These are phyloP conservation scores for Limnephilus rhombicus DNA, from an alignment of 2,888 invertebrate species.

Conservation along the genomic window DNA sequence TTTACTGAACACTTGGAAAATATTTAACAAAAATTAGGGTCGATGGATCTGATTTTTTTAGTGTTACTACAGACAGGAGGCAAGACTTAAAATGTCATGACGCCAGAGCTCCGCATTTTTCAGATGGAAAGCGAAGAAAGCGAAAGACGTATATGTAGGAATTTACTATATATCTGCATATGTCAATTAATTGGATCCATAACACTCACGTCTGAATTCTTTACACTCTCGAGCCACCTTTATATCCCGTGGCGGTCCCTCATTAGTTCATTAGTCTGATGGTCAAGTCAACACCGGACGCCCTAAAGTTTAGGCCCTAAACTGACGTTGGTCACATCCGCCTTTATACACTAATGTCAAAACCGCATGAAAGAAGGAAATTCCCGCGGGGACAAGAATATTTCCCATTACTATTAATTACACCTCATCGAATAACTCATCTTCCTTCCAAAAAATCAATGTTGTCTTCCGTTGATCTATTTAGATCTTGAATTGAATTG, in stretches of 20 bases:
- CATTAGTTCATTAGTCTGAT: not conserved
- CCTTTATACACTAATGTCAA: not conserved
- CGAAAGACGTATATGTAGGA: no score
- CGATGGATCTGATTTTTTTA: no score
- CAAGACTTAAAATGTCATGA: no score
- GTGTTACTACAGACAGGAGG: no score
- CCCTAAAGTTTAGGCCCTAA: not conserved
- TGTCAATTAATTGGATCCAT: no score
- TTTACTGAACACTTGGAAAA: no score
- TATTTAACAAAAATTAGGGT: no score
- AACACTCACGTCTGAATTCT: no score
- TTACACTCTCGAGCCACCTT: not conserved
- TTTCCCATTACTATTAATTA: not conserved
- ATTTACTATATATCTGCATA: no score
- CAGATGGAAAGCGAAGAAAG: no score
- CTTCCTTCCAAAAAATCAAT: not conserved
- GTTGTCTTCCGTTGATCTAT: not conserved
- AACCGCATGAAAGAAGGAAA: not conserved
- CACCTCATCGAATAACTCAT: not conserved
- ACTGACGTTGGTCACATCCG: not conserved
- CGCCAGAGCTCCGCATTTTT: no score
- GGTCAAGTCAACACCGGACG: not conserved
- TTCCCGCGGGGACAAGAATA: not conserved
- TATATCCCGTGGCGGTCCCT: not conserved
- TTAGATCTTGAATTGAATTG: not conserved